Evolutionary conservation across 2,888 invertebrate species (phyloP).

Genomic region (Drosophila monieri): DNA sequence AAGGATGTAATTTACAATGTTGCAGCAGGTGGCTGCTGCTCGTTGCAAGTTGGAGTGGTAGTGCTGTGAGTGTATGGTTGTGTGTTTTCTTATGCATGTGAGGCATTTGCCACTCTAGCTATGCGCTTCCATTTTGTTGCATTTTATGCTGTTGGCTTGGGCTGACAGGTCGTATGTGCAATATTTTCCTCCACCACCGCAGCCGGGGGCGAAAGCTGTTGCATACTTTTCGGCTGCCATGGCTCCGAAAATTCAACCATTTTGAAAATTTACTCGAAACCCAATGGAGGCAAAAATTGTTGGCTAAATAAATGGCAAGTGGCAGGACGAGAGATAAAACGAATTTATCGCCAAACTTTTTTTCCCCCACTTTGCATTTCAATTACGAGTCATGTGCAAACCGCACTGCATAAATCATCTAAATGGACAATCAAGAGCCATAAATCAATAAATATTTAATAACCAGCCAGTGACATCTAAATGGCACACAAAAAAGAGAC

Average conservation of each 20-base stretch:
- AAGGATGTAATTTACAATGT: constrained; percentile 70
- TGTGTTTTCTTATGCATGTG: constrained; percentile 15
- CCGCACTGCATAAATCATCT: constrained; percentile 17
- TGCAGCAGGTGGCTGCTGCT: constrained; percentile 60
- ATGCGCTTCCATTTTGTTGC: constrained; percentile 41
- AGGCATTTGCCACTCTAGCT: constrained; percentile 12
- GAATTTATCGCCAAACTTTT: constrained; percentile 4
- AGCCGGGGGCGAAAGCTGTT: constrained; percentile 16
- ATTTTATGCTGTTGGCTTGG: constrained; percentile 37
- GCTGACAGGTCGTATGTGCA: constrained; percentile 41
- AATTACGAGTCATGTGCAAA: constrained; percentile 15
- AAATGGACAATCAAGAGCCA: not conserved
- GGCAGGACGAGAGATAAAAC: constrained; percentile 10
- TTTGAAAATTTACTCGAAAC: constrained; percentile 12
- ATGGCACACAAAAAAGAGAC: not conserved
- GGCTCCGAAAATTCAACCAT: not conserved
- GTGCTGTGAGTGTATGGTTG: constrained; percentile 7
- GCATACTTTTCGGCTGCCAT: constrained; percentile 36
- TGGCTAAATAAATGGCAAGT: constrained; percentile 7
- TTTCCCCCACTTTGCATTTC: not conserved
- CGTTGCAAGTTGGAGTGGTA: constrained; percentile 17
- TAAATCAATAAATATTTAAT: constrained; percentile 1
- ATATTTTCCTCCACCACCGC: constrained; percentile 15
- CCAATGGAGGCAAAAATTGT: not conserved
- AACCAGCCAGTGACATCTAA: not conserved